phyloP scores from a whole-genome alignment of 2,113 vertebrate species.

The Noctilio leporinus region DNA sequence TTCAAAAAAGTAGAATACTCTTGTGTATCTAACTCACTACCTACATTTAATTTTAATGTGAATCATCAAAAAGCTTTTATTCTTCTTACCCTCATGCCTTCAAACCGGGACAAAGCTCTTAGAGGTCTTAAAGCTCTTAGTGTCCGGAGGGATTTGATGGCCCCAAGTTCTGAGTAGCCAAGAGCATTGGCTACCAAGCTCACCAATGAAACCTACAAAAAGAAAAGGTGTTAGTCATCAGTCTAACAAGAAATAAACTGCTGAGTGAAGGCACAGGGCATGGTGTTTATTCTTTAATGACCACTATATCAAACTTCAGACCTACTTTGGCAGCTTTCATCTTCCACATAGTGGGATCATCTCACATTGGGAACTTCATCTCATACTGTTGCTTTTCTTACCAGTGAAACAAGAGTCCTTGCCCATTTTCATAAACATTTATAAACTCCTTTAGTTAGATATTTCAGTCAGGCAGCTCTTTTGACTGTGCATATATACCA shows the following conservation, averaged over 20 bases:
- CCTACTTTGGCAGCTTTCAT: background rate
- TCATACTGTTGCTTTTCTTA: background rate
- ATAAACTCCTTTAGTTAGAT: background rate
- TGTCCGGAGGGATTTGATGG: conserved; percentile 97
- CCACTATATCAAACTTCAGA: background rate
- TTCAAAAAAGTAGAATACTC: background rate
- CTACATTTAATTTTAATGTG: conserved; percentile 22
- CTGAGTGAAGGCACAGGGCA: background rate
- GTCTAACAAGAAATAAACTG: background rate
- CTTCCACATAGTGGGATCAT: background rate
- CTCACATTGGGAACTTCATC: background rate
- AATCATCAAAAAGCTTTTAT: conserved; percentile 45
- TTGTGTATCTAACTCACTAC: background rate
- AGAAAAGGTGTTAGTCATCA: conserved; percentile 29
- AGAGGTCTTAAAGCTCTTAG: conserved; percentile 95
- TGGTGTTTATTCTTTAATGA: background rate
- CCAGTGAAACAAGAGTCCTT: background rate
- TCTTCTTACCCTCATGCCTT: conserved; percentile 98
- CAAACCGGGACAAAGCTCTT: conserved; percentile 96
- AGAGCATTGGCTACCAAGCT: conserved; percentile 92
- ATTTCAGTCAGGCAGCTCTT: background rate
- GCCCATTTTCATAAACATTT: background rate
- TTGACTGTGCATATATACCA: background rate
- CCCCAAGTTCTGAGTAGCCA: conserved; percentile 86
- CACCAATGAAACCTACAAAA: conserved; percentile 91